These are phyloP conservation scores for Embiotoca jacksoni DNA, from an alignment of 2,113 vertebrate species.

Conservation along the genomic window DNA sequence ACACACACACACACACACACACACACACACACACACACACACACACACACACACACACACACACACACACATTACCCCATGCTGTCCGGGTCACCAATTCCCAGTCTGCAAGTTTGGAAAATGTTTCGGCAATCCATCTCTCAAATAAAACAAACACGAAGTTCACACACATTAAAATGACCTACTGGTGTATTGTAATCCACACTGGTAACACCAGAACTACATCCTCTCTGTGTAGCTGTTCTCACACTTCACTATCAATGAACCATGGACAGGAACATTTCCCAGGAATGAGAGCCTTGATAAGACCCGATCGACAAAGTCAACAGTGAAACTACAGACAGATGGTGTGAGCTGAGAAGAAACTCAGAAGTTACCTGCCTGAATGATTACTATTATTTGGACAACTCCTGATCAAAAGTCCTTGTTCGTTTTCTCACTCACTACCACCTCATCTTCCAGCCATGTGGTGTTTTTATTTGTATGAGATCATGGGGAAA, in stretches of 20 bases:
- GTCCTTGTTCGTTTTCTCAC: neutral
- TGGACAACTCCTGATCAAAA: constrained; percentile 11
- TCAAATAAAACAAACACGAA: constrained; percentile 35
- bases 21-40: constrained; percentile 9
- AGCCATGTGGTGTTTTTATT: neutral
- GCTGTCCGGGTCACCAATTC: constrained; percentile 6
- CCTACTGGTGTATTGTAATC: constrained; percentile 1
- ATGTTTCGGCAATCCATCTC: constrained; percentile 5
- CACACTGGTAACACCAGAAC: constrained; percentile 20
- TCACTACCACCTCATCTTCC: constrained; percentile 3
- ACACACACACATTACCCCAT: neutral
- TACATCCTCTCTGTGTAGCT: constrained; percentile 41
- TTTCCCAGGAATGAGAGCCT: constrained; percentile 60
- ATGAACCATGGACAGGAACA: constrained; percentile 41
- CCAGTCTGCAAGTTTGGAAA: neutral
- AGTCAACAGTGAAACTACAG: constrained; percentile 69
- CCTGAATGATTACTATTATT: constrained; percentile 1
- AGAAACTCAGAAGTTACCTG: constrained; percentile 26
- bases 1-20: constrained; percentile 9
- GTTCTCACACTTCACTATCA: constrained; percentile 75
- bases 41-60: constrained; percentile 9
- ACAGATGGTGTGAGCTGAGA: constrained; percentile 29
- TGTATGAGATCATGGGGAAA: neutral
- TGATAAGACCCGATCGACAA: constrained; percentile 69
- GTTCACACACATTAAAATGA: constrained; percentile 29